Evolutionary conservation across 2,888 invertebrate genomes (phyloP), one percentile per base, ranked within the genome.

Genomic region (Andricus quercusramuli): DNA sequence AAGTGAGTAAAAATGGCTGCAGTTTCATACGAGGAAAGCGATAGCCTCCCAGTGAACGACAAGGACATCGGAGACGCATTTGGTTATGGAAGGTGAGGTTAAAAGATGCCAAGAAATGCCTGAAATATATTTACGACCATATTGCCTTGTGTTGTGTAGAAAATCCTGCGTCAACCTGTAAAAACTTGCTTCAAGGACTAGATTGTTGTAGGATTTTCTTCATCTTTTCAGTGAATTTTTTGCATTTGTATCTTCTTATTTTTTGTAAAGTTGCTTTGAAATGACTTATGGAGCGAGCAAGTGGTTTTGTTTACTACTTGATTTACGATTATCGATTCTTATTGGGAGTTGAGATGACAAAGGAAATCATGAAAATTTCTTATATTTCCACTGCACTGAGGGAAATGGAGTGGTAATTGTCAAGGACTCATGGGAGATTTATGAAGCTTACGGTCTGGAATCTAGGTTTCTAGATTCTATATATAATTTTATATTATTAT

Each of bases 11-110:
- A 56, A 74, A 74, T 74, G 74, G 56, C 74, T 13, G 11, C 74
- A 74, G 32, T 74, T 29, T 74, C 74, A 11, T 29, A 59, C n/a
- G 77, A 79, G 64, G 51, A 78, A 74, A 82, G 74, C 17, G 81
- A 83, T 22, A 83, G 85, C 25, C 77, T 74, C 11, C 67, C 67
- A 25, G 81, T 78, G 37, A 77, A 81, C 9, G 84, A 85, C 25
- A 83, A 80, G 37, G 91, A 91, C 79, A 88, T 87, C 44, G 89
- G 88, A 68, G 92, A 92, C 83, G 92, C 92, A n/a, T 92, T 92
- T 68, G 92, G 91, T 83, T 91, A 89, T 84, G 88, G 90, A 81
- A 91, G 89, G 92, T 92, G 86, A 83, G 77, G 66, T 64, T 66
- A 80, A 74, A 74, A 74, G 56, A 74, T 56, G 56, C 74, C 56